phyloP scores from a whole-genome alignment of 2,888 invertebrate genomes.

The Resseliella maxima region DNA sequence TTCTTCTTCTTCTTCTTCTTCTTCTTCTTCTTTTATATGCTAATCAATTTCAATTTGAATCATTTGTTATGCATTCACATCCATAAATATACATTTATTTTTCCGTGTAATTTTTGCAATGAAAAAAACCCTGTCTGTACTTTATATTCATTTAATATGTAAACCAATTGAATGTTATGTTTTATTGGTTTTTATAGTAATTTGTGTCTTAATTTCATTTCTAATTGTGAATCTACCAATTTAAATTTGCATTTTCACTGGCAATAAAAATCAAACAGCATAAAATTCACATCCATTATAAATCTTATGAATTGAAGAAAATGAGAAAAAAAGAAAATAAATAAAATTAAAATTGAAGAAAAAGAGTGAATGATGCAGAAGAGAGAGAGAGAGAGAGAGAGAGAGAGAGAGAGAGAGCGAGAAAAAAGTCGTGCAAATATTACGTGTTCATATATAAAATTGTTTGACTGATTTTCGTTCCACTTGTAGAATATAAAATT shows the following conservation, averaged over 20 bases:
- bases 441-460: conserved; percentile 9
- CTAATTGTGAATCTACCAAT: conserved; percentile 36
- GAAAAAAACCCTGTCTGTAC: neutral
- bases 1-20: no score
- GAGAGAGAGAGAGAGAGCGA: neutral
- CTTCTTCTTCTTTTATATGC: neutral
- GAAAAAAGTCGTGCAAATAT: conserved; percentile 11
- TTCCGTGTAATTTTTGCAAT: neutral
- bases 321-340: no score
- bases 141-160: neutral
- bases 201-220: neutral
- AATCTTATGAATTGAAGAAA: neutral
- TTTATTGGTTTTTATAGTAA: conserved; percentile 29
- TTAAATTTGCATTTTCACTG: conserved; percentile 2
- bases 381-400: no score
- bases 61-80: conserved; percentile 34
- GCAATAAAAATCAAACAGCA: conserved; percentile 38
- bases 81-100: conserved; percentile 40
- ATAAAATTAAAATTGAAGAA: neutral
- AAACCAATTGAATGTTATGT: conserved; percentile 10
- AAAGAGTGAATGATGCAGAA: no score
- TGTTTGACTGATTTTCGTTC: conserved; percentile 33
- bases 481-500: conserved; percentile 17
- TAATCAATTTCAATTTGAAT: conserved; percentile 41
- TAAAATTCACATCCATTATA: neutral